Evolutionary conservation across 2,888 invertebrate genomes (phyloP).

Genomic region (Cylloceria caligata): DNA sequence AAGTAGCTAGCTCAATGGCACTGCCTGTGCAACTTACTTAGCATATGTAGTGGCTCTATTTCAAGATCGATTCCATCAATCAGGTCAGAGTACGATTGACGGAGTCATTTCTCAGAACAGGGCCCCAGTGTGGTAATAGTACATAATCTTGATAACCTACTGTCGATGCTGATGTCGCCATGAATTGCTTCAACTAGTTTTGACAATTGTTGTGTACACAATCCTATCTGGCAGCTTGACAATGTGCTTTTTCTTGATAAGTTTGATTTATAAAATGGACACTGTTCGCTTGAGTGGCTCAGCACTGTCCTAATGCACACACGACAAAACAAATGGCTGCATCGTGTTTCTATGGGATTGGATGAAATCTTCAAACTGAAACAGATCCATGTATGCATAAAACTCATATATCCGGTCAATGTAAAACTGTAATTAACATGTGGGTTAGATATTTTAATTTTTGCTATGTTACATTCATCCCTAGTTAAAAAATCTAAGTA

Average conservation of each 20-base stretch:
- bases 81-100: too few species aligned
- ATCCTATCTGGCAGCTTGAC: background rate
- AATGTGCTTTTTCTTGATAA: conserved; percentile 1
- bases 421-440: too few species aligned
- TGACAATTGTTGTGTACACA: conserved; percentile 7
- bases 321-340: conserved; percentile 28
- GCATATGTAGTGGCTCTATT: background rate
- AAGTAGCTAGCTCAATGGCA: too few species aligned
- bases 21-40: too few species aligned
- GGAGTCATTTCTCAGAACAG: too few species aligned
- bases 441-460: too few species aligned
- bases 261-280: conserved; percentile 16
- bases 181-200: background rate
- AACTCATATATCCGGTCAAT: too few species aligned
- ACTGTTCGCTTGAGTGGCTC: background rate
- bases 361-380: conserved; percentile 36
- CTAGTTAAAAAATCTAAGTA: too few species aligned
- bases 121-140: background rate
- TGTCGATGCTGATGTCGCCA: conserved; percentile 4
- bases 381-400: background rate
- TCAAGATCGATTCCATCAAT: too few species aligned
- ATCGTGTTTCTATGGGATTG: conserved; percentile 20
- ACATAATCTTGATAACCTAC: background rate
- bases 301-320: background rate
- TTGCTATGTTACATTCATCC: too few species aligned